Conservation (phyloP, 2,113 vertebrate genomes). For the Prochilodus magdalenae region DNA sequence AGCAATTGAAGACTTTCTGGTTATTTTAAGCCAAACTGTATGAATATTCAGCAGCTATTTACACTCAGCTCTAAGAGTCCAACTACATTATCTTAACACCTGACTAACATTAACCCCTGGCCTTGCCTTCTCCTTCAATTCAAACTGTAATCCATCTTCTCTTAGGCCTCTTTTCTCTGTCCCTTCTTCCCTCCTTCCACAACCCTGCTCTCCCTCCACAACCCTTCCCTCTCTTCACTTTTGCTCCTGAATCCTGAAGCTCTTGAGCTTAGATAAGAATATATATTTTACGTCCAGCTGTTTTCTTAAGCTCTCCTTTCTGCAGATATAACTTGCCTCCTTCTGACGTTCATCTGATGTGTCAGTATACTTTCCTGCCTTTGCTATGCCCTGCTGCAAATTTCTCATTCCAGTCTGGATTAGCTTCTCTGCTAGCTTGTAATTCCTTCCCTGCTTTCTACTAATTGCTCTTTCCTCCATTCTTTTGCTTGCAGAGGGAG, state of each 20-base stretch:
- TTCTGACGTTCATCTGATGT: conserved; percentile 22
- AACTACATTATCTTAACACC: conserved; percentile 30
- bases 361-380: conserved; percentile 38
- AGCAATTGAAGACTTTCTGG: neutral
- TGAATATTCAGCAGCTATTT: conserved; percentile 18
- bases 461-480: conserved; percentile 53
- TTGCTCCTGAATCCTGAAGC: neutral
- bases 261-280: conserved; percentile 7
- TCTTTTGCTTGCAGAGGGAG: conserved; percentile 70
- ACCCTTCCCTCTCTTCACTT: conserved; percentile 1
- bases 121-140: conserved; percentile 39
- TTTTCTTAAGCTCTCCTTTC: conserved; percentile 41
- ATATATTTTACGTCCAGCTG: conserved; percentile 30
- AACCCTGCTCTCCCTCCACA: conserved; percentile 4
- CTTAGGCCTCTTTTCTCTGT: conserved; percentile 27
- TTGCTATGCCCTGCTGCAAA: conserved; percentile 45
- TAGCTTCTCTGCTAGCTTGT: conserved; percentile 51
- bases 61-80: neutral
- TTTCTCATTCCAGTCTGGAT: conserved; percentile 58
- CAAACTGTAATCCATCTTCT: conserved; percentile 54
- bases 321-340: neutral
- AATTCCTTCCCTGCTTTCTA: conserved; percentile 47
- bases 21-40: neutral
- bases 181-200: conserved; percentile 17
- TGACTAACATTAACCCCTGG: conserved; percentile 19